phyloP scores from a whole-genome alignment of 2,797 vertebrate species.

The Pipistrellus nathusii region DNA sequence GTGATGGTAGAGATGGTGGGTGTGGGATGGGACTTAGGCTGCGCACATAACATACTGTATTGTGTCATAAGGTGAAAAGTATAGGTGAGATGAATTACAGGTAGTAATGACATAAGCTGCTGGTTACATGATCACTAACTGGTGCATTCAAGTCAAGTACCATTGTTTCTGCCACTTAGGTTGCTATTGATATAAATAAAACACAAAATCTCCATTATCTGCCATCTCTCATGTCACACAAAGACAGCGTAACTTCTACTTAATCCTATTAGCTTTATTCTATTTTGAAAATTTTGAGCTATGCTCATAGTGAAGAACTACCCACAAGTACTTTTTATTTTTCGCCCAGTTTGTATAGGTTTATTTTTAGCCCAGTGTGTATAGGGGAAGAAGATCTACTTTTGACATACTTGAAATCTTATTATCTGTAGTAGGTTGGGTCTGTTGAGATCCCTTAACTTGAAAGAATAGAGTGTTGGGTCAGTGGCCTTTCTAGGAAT shows the following conservation, averaged over 20 bases:
- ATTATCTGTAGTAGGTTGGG: not conserved
- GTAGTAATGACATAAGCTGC: not conserved
- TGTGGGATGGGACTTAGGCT: not conserved
- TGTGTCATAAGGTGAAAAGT: not conserved
- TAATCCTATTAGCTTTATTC: conserved; percentile 28
- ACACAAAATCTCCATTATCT: not conserved
- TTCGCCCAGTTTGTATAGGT: not conserved
- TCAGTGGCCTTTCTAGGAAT: not conserved
- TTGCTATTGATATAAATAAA: not conserved
- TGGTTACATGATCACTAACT: not conserved
- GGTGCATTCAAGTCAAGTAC: not conserved
- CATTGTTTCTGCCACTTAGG: not conserved
- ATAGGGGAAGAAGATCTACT: not conserved
- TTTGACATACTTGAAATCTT: conserved; percentile 34
- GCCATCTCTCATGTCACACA: not conserved
- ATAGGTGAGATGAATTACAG: not conserved
- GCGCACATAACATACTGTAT: not conserved
- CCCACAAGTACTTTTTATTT: not conserved
- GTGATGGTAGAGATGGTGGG: not conserved
- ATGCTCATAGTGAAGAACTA: conserved; percentile 32
- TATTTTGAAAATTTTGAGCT: conserved; percentile 50
- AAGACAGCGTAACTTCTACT: conserved; percentile 5
- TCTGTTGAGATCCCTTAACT: conserved; percentile 24
- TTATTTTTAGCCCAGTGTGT: not conserved
- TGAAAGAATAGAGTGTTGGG: conserved; percentile 20